Base-by-base conservation (phyloP, 2,797 vertebrate species). In the Hyperoplus lanceolatus region DNA sequence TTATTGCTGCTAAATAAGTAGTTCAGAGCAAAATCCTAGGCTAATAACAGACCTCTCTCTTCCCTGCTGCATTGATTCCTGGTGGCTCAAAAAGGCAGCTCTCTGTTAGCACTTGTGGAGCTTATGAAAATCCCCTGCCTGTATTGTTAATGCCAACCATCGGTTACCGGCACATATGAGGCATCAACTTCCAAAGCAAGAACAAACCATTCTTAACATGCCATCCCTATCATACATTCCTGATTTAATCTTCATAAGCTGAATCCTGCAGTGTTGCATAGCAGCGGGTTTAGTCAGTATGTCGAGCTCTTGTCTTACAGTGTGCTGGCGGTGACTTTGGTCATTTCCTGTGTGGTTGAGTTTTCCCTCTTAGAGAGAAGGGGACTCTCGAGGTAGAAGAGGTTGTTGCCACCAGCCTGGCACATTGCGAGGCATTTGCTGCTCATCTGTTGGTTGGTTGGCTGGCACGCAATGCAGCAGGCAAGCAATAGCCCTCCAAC, bases 51-150 rank as follows among this genome's bases (percentile, higher is more conserved):
- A n/a, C 9, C 49, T 29, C 15, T 4, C 12, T 59, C 21, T 5
- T 48, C 8, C 4, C 29, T 66, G 1, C 8, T 16, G 11, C 53
- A 84, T 85, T 55, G 86, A 89, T 86, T 82, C 50, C 48, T n/a
- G 4, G 11, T 3, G 15, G 56, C 63, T 53, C 69, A 38, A 56
- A 53, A 43, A 15, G 45, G 70, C 57, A 15, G 45, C 50, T 59
- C 74, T 18, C 13, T 29, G 43, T 65, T 70, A 79, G 69, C 57
- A 67, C 86, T 84, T 83, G 87, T 80, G 59, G 64, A 58, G 62
- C 58, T 38, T 45, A 48, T 77, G 54, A 66, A 71, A 75, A 29
- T 29, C 62, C 63, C 18, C 53, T 51, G n/a, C 16, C 54, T 41
- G 46, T 46, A 64, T 53, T 43, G 38, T 71, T 77, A 68, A 42